These are phyloP conservation scores for Zhuqinia jingwanae DNA, from an alignment of 2,888 invertebrate genomes.

Conservation along the genomic window DNA sequence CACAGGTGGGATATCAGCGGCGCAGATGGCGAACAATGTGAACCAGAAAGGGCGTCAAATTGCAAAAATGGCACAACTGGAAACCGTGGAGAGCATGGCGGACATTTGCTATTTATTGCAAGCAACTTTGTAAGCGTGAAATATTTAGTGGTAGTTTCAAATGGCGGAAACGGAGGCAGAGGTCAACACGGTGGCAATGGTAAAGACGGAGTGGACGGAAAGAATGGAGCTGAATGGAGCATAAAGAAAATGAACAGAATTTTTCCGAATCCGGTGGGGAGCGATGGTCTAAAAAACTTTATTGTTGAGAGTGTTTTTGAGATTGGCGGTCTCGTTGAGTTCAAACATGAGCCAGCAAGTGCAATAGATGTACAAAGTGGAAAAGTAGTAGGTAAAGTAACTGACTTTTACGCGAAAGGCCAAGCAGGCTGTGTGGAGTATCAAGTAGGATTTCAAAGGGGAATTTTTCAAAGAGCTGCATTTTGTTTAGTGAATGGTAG, in stretches of 20 bases:
- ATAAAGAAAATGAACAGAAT: background rate
- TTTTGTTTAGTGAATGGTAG: background rate
- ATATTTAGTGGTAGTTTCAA: background rate
- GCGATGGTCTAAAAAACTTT: background rate
- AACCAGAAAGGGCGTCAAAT: background rate
- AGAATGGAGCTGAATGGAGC: background rate
- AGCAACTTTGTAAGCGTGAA: background rate
- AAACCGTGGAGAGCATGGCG: background rate
- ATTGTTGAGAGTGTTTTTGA: background rate
- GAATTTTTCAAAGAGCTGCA: background rate
- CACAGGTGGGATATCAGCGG: slow-evolving; percentile 2
- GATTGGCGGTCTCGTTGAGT: background rate
- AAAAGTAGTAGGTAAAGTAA: background rate
- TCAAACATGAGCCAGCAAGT: background rate
- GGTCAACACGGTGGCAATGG: slow-evolving; percentile 8
- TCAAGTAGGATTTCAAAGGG: background rate
- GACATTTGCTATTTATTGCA: background rate
- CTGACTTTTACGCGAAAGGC: slow-evolving; percentile 11
- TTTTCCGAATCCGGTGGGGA: background rate
- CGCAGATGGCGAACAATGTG: background rate
- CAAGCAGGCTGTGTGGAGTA: background rate
- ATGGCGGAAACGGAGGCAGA: background rate
- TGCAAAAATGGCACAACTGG: background rate
- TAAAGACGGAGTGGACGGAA: background rate
- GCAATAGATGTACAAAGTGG: background rate